Evolutionary conservation across 2,113 vertebrate genomes (phyloP).

Genomic region (Rhynchomys soricoides): DNA sequence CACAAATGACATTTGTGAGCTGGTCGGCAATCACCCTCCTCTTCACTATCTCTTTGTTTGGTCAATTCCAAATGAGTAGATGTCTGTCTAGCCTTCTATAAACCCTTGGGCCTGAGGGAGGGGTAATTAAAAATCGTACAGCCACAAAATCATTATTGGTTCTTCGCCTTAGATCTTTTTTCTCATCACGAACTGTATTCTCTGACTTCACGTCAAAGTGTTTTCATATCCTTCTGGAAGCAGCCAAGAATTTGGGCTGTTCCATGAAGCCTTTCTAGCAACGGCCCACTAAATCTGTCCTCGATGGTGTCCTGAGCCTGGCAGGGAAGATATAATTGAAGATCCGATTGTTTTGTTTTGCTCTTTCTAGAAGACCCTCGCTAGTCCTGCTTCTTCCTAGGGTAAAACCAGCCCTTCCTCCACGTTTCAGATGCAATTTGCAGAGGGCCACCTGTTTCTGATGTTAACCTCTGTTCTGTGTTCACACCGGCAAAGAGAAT

Average conservation of each 20-base stretch:
- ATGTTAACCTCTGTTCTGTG: not conserved
- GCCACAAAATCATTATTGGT: not conserved
- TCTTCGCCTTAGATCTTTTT: not conserved
- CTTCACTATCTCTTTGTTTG: not conserved
- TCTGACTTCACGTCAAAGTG: not conserved
- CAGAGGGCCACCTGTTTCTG: conserved; percentile 63
- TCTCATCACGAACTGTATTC: not conserved
- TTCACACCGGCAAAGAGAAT: not conserved
- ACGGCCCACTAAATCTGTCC: not conserved
- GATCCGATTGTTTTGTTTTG: not conserved
- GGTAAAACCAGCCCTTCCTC: not conserved
- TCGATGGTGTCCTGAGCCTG: not conserved
- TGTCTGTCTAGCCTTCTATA: not conserved
- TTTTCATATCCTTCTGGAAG: not conserved
- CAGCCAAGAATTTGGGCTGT: not conserved
- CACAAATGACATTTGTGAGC: not conserved
- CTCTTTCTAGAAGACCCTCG: not conserved
- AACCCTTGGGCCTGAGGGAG: not conserved
- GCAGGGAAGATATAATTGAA: not conserved
- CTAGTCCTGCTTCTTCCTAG: not conserved
- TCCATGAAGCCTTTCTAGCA: not conserved
- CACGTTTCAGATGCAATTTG: not conserved
- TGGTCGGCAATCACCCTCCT: not conserved
- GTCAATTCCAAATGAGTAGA: not conserved
- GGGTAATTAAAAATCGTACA: not conserved